Evolutionary conservation across 2,888 invertebrate genomes (phyloP), one percentile per base, ranked within the genome.

Genomic region (Drosophila sordidapex): DNA sequence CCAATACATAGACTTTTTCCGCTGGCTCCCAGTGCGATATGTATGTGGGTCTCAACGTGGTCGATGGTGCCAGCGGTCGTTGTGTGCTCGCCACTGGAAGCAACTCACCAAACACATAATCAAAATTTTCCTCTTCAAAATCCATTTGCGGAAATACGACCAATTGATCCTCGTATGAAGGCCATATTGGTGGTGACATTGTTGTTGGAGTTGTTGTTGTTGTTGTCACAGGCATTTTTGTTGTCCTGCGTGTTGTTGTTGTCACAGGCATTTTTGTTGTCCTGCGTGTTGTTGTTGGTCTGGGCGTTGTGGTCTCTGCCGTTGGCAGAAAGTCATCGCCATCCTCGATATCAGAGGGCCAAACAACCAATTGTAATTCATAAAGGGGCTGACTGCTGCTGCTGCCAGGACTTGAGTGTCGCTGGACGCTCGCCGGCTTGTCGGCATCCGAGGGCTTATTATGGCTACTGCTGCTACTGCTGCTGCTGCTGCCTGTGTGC

Each of bases 341-440:
- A 64, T 85, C 87, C 69, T 87, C 89, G 51, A 82, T 72, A 78
- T 88, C 88, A 60, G 76, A 70, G 64, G 91, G 91, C 92, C 92
- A 92, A 76, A 90, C 91, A 65, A 84, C 82, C 86, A 92, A 74
- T 85, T 91, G 92, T 69, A 81, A 81, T 82, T 92, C 92, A 81
- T 91, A 91, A 71, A 90, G 53, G 51, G 91, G 91, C 77, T 84
- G 82, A 54, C 78, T 79, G 52, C 57, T 76, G 66, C 63, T 69
- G 56, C 54, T n/a, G 25, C 13, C 64, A 51, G 82, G 38, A 59
- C 56, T 49, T 10, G 78, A 62, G 57, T 69, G 68, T 43, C 81
- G 76, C 65, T 60, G 66, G 63, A 54, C 64, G 59, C 11, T 60
- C 25, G 27, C n/a, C 15, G 48, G 11, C 31, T 54, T 38, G 40